phyloP scores from a whole-genome alignment of 1,140 invertebrate genomes.

The Drosophila mayri region DNA sequence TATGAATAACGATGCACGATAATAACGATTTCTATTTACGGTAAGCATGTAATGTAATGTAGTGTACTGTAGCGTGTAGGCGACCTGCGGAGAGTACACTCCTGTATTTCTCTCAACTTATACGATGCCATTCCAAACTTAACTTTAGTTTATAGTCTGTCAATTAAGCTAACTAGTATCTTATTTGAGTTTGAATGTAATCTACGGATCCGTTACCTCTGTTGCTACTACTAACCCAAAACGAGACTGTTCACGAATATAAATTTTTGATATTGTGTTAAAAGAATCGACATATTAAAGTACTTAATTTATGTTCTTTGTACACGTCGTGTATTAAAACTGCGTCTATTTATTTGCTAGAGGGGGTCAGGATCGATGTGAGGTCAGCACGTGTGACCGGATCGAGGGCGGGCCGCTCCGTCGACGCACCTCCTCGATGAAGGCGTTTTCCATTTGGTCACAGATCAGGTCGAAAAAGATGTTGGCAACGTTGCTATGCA shows the following conservation, averaged over 20 bases:
- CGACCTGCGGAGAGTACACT: conserved; percentile 21
- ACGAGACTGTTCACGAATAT: conserved; percentile 68
- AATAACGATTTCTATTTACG: conserved; percentile 40
- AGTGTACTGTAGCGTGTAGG: conserved; percentile 47
- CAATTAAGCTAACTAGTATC: conserved; percentile 52
- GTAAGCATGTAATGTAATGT: conserved; percentile 54
- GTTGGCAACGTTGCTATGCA: conserved; percentile 95
- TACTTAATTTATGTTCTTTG: conserved; percentile 62
- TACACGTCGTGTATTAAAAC: conserved; percentile 29
- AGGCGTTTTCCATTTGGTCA: conserved; percentile 97
- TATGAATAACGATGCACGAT: conserved; percentile 39
- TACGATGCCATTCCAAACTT: conserved; percentile 74
- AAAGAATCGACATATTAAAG: conserved; percentile 50
- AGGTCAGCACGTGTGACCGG: conserved; percentile 84
- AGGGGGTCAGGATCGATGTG: conserved; percentile 64
- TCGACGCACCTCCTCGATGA: conserved; percentile 92
- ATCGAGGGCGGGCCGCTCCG: conserved; percentile 92
- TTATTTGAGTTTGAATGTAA: conserved; percentile 12
- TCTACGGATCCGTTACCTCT: conserved; percentile 12
- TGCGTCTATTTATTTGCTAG: conserved; percentile 5
- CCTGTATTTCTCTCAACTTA: conserved; percentile 50
- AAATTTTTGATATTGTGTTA: conserved; percentile 44
- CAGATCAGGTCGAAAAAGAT: conserved; percentile 99
- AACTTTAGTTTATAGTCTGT: conserved; percentile 51
- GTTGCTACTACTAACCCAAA: conserved; percentile 31